Base-by-base conservation (phyloP, 2,797 vertebrate species). In the Geotrypetes seraphini region DNA sequence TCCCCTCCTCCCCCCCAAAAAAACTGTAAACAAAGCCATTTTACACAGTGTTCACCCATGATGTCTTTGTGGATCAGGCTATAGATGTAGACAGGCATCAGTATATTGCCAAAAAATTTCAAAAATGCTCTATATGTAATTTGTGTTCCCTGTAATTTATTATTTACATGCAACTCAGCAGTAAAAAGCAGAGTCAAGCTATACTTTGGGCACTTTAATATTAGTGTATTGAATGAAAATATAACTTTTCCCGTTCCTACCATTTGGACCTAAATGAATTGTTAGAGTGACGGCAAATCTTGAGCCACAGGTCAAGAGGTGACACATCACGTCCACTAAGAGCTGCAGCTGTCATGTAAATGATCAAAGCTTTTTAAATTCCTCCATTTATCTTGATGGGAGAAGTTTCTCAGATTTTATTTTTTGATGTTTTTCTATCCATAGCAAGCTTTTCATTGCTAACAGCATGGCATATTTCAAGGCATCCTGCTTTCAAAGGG, bases 1-100 rank as follows among this genome's bases (percentile, higher is more conserved):
- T 81, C 88, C 85, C 87, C n/a, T n/a, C n/a, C n/a, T n/a, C n/a
- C n/a, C n/a, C n/a, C n/a, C n/a, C 85, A 88, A 88, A 86, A 88
- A 88, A 84, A 83, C 63, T 82, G 84, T 88, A 89, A 91, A 93
- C 88, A 93, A 90, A 85, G 81, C 73, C 77, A 83, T 92, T 91
- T 89, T 88, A 88, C 81, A 82, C 73, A 54, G 39, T 48, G 61
- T 51, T 82, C 61, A 78, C 75, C 71, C 66, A 7, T 77, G 75
- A 79, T 74, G 78, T 77, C 73, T 71, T 41, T 39, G 53, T 36
- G 60, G 61, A 68, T 63, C 53, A 57, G 43, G 25, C 60, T 71
- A 50, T 63, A 65, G 55, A 71, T 69, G 70, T 66, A 60, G 53
- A 40, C 29, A 54, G 40, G 43, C 22, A 47, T 44, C 34, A 60